These are phyloP conservation scores for Emydocephalus ijimae DNA, from an alignment of 2,113 vertebrate species.

Conservation along the genomic window DNA sequence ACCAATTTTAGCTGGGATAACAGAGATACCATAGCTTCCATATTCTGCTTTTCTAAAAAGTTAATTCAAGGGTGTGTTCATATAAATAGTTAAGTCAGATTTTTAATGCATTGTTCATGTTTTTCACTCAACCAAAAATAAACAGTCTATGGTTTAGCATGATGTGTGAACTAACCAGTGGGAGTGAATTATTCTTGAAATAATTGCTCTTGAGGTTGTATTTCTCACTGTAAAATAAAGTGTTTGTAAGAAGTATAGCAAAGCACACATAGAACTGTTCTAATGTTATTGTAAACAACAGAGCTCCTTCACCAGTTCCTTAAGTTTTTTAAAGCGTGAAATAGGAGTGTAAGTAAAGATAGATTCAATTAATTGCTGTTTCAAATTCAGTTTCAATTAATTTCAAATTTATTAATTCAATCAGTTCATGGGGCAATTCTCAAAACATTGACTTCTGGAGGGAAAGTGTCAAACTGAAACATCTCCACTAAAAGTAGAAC, in stretches of 20 bases:
- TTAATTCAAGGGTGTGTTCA: neutral
- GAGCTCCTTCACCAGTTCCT: neutral
- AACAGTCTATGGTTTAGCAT: neutral
- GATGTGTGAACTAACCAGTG: neutral
- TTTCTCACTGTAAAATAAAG: neutral
- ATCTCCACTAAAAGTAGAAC: neutral
- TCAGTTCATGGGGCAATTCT: neutral
- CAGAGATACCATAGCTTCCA: neutral
- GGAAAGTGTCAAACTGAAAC: neutral
- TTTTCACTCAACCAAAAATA: neutral
- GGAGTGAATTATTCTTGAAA: neutral
- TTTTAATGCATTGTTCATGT: neutral
- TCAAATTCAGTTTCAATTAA: neutral
- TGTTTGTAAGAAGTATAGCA: neutral
- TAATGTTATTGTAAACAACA: neutral
- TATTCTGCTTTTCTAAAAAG: neutral
- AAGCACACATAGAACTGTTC: neutral
- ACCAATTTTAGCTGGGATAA: conserved; percentile 9
- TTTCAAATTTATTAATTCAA: neutral
- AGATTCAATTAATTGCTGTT: neutral
- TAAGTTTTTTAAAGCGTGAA: neutral
- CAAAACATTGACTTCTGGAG: neutral
- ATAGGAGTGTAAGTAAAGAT: neutral
- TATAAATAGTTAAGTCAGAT: neutral
- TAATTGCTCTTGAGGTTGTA: neutral